Evolutionary conservation across 1,140 invertebrate genomes (phyloP).

Genomic region (Hestina assimilis): DNA sequence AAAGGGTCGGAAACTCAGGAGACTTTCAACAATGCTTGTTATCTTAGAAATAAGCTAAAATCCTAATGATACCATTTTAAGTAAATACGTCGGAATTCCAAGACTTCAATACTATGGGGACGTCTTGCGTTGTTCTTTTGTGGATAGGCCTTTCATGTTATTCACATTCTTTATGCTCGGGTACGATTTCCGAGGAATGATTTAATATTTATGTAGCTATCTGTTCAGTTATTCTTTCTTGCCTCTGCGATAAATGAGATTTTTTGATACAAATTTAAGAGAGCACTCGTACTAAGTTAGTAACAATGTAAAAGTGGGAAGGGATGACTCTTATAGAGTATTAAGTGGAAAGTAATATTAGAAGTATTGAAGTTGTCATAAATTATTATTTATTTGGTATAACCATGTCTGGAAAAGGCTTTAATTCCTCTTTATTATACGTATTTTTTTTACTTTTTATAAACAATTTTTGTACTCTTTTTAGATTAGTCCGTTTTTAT

Average conservation of each 20-base stretch:
- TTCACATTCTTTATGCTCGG: not conserved
- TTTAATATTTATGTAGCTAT: slow-evolving; percentile 8
- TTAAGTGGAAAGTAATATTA: too few relatives aligned
- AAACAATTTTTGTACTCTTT: too few relatives aligned
- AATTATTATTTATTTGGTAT: too few relatives aligned
- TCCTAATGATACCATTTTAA: slow-evolving; percentile 58
- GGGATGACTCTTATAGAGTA: too few relatives aligned
- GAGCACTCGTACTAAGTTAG: not conserved
- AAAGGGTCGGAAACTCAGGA: slow-evolving; percentile 73
- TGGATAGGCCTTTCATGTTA: slow-evolving; percentile 8
- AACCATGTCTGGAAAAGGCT: too few relatives aligned
- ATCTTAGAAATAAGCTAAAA: slow-evolving; percentile 70
- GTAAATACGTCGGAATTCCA: slow-evolving; percentile 11
- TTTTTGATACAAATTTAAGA: not conserved
- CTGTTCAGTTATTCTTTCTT: not conserved
- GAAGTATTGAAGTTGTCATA: too few relatives aligned
- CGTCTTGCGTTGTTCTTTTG: slow-evolving; percentile 1
- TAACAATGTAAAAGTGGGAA: not conserved
- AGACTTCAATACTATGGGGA: slow-evolving; percentile 10
- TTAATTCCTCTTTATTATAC: too few relatives aligned
- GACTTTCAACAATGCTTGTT: slow-evolving; percentile 77
- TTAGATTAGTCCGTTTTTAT: too few relatives aligned
- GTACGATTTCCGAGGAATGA: not conserved
- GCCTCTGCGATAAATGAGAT: not conserved
- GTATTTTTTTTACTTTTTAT: too few relatives aligned